Base-by-base conservation (phyloP, 2,888 invertebrate genomes). In the Drosophila histrio region DNA sequence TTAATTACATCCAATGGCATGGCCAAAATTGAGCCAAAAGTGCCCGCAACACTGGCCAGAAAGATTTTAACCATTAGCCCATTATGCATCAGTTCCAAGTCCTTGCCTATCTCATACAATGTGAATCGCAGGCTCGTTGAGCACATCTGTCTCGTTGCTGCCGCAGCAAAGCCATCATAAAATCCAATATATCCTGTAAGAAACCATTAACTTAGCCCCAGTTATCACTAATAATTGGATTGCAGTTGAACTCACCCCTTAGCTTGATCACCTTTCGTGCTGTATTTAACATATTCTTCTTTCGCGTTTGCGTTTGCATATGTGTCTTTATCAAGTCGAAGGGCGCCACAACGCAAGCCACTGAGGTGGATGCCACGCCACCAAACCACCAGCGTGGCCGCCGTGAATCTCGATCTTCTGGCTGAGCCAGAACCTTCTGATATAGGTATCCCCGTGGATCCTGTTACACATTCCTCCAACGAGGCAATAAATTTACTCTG, bases 371-470 rank as follows among this genome's bases (percentile, higher is more conserved):
- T 9, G 77, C 54, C 9, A 67, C 44, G 3, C 79, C 79, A 21
- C 82, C 82, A n/a, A 72, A 79, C 82, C 82, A 79, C 81, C 79
- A 79, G 19, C 79, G 75, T 32, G 82, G 80, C 32, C 54, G 38
- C 5, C 62, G 57, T 15, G 24, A 7, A 2, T 52, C 62, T 11
- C 32, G 28, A 19, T 61, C 62, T 22, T 57, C 34, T 5, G 9
- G 8, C 13, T 57, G 28, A 52, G 69, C 69, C 69, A 69, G 69
- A 53, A 68, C 69, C 69, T 26, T 49, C 17, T 30, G 15, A 32
- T 68, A 19, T 47, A 9, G 11, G 7, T 46, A 36, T 22, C 32
- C 30, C 19, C 46, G 7, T 21, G 13, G 21, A 13, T 24, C 15
- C 6, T 13, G 11, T 15, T 13, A 36, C 19, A 11, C 46, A 38